Evolutionary conservation across 2,797 vertebrate genomes (phyloP), one percentile per base, ranked within the genome.

Genomic region (Darevskia nairensis): DNA sequence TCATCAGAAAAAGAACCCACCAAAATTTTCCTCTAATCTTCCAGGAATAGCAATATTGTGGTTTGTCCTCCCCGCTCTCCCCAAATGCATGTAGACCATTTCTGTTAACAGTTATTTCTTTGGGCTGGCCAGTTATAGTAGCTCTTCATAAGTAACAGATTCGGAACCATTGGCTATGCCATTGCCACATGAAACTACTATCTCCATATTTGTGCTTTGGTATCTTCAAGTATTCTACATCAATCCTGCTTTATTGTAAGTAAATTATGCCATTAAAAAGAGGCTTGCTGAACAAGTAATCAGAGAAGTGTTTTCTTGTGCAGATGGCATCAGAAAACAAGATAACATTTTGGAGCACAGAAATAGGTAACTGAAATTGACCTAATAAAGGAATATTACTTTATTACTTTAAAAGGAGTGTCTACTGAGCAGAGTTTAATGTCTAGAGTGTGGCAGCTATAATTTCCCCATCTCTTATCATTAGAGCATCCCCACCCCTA

Each of bases 401-500:
- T n/a, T n/a, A n/a, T n/a, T n/a, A n/a, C n/a, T n/a, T n/a, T n/a
- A n/a, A n/a, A n/a, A 82, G 50, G 50, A 55, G 50, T 55, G 13
- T 55, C 50, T 15, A 55, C 50, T 55, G 50, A 55, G 44, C 77
- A 32, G 25, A 83, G 46, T 74, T 90, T 93, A 19, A 82, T 86
- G 44, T 59, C 17, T 39, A 2, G 35, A 19, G 41, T 82, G 39
- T 32, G 15, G n/a, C 44, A 8, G 29, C 83, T 86, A 46, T 86
- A 17, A 85, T 88, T 87, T 90, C 71, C 15, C n/a, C 80, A 9
- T 86, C 85, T 85, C 55, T 90, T 35, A n/a, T 86, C 32, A 72
- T 86, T 87, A 86, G 84, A 76, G 68, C 61, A 1, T 86, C 10
- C 82, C 21, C 61, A 64, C 21, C 84, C 81, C 69, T 72, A 66